Conservation (phyloP, 2,797 vertebrate genomes). For the Natrix natrix region DNA sequence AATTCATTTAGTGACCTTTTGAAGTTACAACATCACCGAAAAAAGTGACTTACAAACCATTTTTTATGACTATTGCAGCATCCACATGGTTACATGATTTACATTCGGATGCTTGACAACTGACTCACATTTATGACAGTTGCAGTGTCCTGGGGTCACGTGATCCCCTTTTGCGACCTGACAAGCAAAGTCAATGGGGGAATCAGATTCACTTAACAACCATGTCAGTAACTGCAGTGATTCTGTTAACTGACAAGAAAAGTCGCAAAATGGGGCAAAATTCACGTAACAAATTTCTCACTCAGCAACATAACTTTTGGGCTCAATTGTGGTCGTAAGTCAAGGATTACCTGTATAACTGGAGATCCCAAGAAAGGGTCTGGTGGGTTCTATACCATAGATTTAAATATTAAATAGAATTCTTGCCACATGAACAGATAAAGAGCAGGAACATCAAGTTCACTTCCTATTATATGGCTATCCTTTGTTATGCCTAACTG, state of each 20-base stretch:
- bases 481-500: not conserved
- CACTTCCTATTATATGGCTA: not conserved
- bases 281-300: too few relatives aligned
- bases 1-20: too few relatives aligned
- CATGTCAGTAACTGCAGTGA: too few relatives aligned
- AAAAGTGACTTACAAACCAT: too few relatives aligned
- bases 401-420: not conserved
- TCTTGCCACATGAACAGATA: not conserved
- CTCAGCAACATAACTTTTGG: too few relatives aligned
- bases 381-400: not conserved
- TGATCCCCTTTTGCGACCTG: not conserved
- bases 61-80: too few relatives aligned
- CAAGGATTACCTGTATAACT: not conserved
- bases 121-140: not conserved
- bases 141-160: not conserved
- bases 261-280: too few relatives aligned
- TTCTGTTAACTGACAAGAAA: too few relatives aligned
- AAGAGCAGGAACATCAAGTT: not conserved
- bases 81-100: too few relatives aligned
- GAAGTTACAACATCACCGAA: too few relatives aligned
- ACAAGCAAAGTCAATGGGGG: not conserved
- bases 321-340: too few relatives aligned
- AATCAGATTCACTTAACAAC: not conserved
- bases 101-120: too few relatives aligned
- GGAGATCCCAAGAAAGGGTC: not conserved